Evolutionary conservation across 1,140 invertebrate genomes (phyloP), one percentile per base, ranked within the genome.

Genomic region (Orius insidiosus): DNA sequence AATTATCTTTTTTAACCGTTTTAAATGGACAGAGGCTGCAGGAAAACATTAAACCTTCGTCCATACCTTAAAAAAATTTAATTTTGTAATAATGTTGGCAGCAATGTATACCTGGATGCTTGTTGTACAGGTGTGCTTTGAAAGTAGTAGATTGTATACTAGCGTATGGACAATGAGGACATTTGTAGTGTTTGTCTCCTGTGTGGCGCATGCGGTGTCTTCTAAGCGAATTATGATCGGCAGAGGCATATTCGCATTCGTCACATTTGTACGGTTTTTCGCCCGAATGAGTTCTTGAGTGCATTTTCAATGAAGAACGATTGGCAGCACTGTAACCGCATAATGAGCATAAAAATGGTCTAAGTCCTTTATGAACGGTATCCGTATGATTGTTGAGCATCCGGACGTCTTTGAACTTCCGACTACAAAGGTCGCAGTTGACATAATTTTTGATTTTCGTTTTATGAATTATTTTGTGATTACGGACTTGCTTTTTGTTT

Each of bases 261-360:
- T 76, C 68, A 58, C 88, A 93, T 15, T 70, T 65, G 59, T 85
- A 90, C 0, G 84, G 84, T 56, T 86, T 87, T 52, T 81, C 78
- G 55, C 77, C 77, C 76, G 59, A 49, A 60, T 85, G 82, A 36
- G 72, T 76, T 36, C 81, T 62, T 53, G 80, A 63, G 59, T 89
- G 84, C 35, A 85, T 63, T 52, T 74, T 71, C 2, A 86, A 58
- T 39, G 74, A 71, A 54, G 64, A 68, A 50, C 68, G 75, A 33
- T 64, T 72, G 46, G 74, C 66, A 32, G 77, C 60, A 34, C 72
- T 64, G 57, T 83, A 77, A 16, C 76, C 74, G 63, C 85, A 88
- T 47, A 71, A 69, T 31, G 64, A 63, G 56, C 84, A 88, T n/a
- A 75, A 66, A 55, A 72, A 79, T 1, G 72, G 76, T 49, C 74